These are phyloP conservation scores for Phalacrocorax pelagicus DNA, from an alignment of 2,113 vertebrate genomes.

Conservation along the genomic window DNA sequence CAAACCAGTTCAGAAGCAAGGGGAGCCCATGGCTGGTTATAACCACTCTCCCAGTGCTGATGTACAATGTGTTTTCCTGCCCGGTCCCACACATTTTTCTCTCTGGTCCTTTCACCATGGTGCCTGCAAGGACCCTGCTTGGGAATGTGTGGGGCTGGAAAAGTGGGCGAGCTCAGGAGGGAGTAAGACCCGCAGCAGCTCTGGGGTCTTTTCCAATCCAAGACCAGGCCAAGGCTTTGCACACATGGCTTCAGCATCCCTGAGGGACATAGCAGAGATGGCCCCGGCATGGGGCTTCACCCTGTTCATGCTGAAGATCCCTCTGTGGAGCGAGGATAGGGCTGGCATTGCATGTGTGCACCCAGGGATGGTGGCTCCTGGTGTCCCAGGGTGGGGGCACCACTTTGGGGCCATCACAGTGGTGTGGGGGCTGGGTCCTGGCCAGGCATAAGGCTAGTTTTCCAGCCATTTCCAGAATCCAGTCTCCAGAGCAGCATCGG, in stretches of 20 bases:
- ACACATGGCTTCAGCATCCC: background rate
- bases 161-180: fast-evolving
- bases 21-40: background rate
- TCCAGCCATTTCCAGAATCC: background rate
- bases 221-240: background rate
- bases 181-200: background rate
- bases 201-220: background rate
- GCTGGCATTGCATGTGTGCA: background rate
- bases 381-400: background rate
- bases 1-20: background rate
- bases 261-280: background rate
- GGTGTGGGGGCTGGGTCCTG: fast-evolving
- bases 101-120: fast-evolving
- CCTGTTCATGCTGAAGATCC: background rate
- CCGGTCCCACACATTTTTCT: background rate
- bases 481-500: background rate
- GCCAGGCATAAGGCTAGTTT: fast-evolving
- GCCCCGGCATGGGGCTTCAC: fast-evolving
- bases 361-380: background rate
- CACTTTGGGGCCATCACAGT: background rate
- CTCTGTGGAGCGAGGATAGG: fast-evolving
- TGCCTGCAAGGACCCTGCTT: background rate
- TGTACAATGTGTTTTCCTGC: background rate
- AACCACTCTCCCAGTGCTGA: background rate
- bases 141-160: background rate